Evolutionary conservation across 92 coral and sea anemone species (phyloP).

Genomic region (Siderastrea radians): DNA sequence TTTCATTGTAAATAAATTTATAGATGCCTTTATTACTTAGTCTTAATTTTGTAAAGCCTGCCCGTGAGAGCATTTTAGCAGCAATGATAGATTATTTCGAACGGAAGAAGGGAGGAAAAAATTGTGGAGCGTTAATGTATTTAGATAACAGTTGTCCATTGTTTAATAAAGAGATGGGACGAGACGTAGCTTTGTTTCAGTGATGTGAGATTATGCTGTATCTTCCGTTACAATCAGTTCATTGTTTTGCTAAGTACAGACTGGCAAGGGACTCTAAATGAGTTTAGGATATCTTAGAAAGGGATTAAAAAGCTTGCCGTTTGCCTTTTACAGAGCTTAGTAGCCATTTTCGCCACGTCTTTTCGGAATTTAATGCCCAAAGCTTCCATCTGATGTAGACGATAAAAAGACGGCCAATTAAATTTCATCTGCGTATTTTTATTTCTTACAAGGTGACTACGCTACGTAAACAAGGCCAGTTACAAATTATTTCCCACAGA

Average conservation of each 20-base stretch:
- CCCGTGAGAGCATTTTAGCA: conserved; percentile 19
- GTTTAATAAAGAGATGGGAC: conserved; percentile 55
- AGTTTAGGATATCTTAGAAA: background rate
- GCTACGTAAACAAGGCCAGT: background rate
- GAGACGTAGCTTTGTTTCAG: conserved; percentile 24
- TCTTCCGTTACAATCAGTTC: conserved; percentile 34
- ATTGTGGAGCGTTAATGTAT: conserved; percentile 45
- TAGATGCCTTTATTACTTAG: conserved; percentile 19
- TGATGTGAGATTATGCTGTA: conserved; percentile 37
- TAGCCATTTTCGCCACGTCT: background rate
- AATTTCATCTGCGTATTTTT: background rate
- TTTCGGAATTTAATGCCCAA: background rate
- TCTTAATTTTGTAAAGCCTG: conserved; percentile 25
- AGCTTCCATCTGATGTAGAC: background rate
- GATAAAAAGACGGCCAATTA: background rate
- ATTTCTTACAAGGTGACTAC: background rate
- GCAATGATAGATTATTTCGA: background rate
- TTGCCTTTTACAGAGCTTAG: background rate
- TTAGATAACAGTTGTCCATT: conserved; percentile 50
- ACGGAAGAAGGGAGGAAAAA: conserved; percentile 33
- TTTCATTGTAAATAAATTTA: conserved; percentile 40
- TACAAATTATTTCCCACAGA: background rate
- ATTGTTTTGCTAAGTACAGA: conserved; percentile 35
- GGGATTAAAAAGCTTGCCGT: conserved; percentile 1
- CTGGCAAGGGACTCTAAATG: conserved; percentile 12